Evolutionary conservation across 2,113 vertebrate genomes (phyloP).

Genomic region (Pelusios castaneus): DNA sequence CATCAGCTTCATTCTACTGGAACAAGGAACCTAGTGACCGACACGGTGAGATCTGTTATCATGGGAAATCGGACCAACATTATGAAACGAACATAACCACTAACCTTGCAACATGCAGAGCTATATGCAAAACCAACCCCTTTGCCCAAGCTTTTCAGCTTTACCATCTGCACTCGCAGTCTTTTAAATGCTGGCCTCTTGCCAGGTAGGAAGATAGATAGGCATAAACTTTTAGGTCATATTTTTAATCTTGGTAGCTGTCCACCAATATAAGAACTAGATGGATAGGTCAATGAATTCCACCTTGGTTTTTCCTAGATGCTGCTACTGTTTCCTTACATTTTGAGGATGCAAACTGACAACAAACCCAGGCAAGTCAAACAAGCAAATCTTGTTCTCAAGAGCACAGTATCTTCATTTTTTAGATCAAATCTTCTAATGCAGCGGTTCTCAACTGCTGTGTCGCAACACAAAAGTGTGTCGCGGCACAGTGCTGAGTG

Average conservation of each 20-base stretch:
- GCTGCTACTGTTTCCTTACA: background rate
- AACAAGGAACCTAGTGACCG: background rate
- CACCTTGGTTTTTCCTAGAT: background rate
- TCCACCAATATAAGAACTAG: background rate
- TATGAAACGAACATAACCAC: background rate
- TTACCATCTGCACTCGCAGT: background rate
- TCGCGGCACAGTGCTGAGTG: too few species aligned
- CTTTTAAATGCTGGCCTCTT: background rate
- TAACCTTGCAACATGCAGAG: background rate
- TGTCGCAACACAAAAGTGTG: too few species aligned
- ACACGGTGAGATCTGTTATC: background rate
- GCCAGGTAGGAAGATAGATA: background rate
- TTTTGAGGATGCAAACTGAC: fast-evolving
- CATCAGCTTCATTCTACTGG: background rate
- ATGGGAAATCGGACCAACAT: background rate
- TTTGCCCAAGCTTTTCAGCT: background rate
- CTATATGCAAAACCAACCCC: background rate
- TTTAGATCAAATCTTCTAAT: background rate
- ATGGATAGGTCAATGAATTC: background rate
- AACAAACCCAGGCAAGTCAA: background rate
- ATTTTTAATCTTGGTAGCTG: background rate
- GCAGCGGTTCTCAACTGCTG: too few species aligned
- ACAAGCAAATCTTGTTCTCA: background rate
- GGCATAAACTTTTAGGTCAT: background rate
- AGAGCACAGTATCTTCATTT: background rate